Percentiles rank a stretch among this genome's conserved stretches.
phyloP scores from a whole-genome alignment of 2,113 vertebrate species.

The Microtus richardsoni region DNA sequence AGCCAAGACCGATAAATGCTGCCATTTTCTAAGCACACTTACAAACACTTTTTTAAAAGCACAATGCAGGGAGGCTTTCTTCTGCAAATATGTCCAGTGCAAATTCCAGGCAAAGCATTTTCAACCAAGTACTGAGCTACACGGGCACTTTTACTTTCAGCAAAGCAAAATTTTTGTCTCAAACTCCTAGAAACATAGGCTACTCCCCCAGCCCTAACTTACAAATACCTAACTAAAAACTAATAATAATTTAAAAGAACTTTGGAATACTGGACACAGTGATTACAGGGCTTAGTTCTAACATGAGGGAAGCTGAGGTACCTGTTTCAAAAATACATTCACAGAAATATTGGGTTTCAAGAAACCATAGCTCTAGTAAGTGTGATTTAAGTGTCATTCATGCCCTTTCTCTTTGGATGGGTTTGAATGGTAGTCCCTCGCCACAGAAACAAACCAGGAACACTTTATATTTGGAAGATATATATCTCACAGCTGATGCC shows the following conservation, averaged over 20 bases:
- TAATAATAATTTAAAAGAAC: not conserved
- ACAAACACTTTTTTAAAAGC: slow-evolving; percentile 77
- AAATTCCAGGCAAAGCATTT: slow-evolving; percentile 70
- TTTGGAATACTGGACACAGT: not conserved
- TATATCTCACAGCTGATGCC: slow-evolving; percentile 64
- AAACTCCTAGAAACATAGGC: slow-evolving; percentile 53
- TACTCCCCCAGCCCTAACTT: slow-evolving; percentile 43
- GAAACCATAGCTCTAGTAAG: slow-evolving; percentile 49
- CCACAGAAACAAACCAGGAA: slow-evolving; percentile 65
- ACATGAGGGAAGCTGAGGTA: not conserved
- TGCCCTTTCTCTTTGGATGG: slow-evolving; percentile 22
- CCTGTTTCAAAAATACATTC: not conserved
- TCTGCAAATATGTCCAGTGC: slow-evolving; percentile 73
- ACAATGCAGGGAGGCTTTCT: slow-evolving; percentile 72
- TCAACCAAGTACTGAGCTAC: slow-evolving; percentile 52
- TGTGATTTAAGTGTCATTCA: slow-evolving; percentile 52
- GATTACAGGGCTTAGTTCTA: not conserved
- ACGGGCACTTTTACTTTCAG: slow-evolving; percentile 65
- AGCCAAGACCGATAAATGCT: slow-evolving; percentile 79
- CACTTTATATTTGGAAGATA: slow-evolving; percentile 54
- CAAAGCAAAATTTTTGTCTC: slow-evolving; percentile 62
- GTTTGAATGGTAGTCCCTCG: slow-evolving; percentile 42
- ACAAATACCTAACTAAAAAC: slow-evolving; percentile 39
- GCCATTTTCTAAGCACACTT: slow-evolving; percentile 75
- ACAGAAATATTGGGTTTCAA: slow-evolving; percentile 40